These are phyloP conservation scores for Rhinichthys klamathensis DNA, from an alignment of 2,113 vertebrate genomes.

Conservation along the genomic window DNA sequence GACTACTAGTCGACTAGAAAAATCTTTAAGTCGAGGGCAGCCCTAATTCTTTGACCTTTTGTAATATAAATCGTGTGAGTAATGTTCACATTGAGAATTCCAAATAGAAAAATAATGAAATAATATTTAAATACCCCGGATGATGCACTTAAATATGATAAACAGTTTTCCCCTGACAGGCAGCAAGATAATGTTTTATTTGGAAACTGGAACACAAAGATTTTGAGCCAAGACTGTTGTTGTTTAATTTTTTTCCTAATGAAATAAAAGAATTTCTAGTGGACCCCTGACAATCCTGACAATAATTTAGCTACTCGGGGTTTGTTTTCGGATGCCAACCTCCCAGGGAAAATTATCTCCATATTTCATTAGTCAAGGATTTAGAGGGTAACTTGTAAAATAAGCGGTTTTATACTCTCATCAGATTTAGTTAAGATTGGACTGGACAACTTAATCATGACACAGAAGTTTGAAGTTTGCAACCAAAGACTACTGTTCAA, in stretches of 20 bases:
- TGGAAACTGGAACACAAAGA: neutral
- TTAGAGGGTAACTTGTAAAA: neutral
- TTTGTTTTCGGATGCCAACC: neutral
- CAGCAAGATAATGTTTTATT: neutral
- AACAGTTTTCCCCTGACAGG: neutral
- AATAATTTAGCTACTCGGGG: neutral
- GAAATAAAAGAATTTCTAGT: neutral
- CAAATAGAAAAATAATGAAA: too few relatives aligned
- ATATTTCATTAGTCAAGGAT: constrained; percentile 14
- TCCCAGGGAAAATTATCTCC: neutral
- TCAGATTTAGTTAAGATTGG: neutral
- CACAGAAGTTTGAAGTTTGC: neutral
- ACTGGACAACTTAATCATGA: neutral
- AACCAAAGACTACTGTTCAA: neutral
- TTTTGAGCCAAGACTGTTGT: neutral
- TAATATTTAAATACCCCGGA: too few relatives aligned
- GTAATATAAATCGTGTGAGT: too few relatives aligned
- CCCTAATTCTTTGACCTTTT: too few relatives aligned
- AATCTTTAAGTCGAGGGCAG: too few relatives aligned
- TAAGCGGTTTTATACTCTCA: neutral
- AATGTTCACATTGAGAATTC: too few relatives aligned
- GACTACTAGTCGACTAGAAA: too few relatives aligned
- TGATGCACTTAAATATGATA: neutral
- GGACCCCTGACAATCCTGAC: neutral
- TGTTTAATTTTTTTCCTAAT: neutral